Percentiles rank a stretch among this genome's conserved stretches.
These are phyloP conservation scores for Bactericera cockerelli DNA, from an alignment of 1,140 invertebrate species.

Conservation along the genomic window DNA sequence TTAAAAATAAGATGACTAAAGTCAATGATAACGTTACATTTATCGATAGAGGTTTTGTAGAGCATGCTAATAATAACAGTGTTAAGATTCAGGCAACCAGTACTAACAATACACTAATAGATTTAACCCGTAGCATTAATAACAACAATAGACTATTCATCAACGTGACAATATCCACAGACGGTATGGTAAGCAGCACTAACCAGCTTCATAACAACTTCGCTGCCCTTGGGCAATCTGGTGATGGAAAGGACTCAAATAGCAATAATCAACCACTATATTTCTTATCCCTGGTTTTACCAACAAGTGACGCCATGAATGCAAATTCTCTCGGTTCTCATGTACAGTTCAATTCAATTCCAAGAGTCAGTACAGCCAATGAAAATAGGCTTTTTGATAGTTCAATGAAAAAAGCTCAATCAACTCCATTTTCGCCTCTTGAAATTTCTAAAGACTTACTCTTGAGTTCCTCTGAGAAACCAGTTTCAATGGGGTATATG, in stretches of 20 bases:
- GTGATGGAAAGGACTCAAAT: constrained; percentile 9
- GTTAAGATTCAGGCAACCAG: background rate
- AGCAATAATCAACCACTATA: constrained; percentile 41
- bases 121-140: constrained; percentile 1
- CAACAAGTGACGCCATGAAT: constrained; percentile 29
- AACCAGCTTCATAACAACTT: constrained; percentile 26
- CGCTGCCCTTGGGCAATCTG: constrained; percentile 9
- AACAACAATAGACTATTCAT: constrained; percentile 13
- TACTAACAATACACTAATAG: background rate
- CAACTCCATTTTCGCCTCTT: background rate
- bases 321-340: background rate
- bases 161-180: constrained; percentile 54
- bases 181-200: constrained; percentile 29
- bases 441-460: background rate
- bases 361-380: background rate
- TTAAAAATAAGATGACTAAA: no score
- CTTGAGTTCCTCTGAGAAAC: constrained; percentile 22
- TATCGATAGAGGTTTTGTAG: no score
- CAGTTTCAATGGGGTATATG: constrained; percentile 25
- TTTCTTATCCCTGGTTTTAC: constrained; percentile 52
- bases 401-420: background rate
- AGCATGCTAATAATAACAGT: no score
- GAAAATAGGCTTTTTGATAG: background rate
- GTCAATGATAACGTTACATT: no score
- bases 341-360: background rate